Base-by-base conservation (phyloP, 2,113 vertebrate genomes). In the Elanoides forficatus region DNA sequence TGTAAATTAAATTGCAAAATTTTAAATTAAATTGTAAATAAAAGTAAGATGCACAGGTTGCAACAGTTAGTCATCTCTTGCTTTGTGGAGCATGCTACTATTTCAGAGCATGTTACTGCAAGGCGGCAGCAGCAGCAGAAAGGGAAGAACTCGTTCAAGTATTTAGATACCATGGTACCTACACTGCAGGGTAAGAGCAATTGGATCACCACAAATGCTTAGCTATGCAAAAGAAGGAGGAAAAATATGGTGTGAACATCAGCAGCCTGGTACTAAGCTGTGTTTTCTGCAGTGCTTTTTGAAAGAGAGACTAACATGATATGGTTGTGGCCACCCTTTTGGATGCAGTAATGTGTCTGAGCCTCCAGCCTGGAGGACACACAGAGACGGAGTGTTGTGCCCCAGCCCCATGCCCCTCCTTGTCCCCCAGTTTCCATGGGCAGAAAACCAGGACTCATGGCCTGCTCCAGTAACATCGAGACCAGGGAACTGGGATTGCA, bases 331-430 rank as follows among this genome's bases (percentile, higher is more conserved):
- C 19, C 52, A 22, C 4, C 2, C 42, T 43, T 58, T 17, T 8
- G 62, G 62, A 5, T 45, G 38, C 23, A 63, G 45, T 1, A 10
- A 42, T 0, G 5, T 11, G 5, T 10, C 65, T 20, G 15, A 68
- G 36, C 15, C 38, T 50, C 47, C 5, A 0, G 7, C 43, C 48
- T 18, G 40, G 48, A 43, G 34, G 62, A 15, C 32, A 13, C 38
- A 7, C 0, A 2, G 9, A 26, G 25, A 59, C 3, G 5, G 30
- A 22, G 15, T 2, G 21, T 1, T 62, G 38, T 48, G 47, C 7
- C 47, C 27, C 45, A 75, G 15, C 34, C 58, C 40, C 0, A 0
- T 23, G 13, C n/a, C 23, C 43, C 40, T 62, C 40, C 70, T 20
- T 6, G 17, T 43, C 18, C 18, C 36, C 38, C 22, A 30, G 13